Evolutionary conservation across 1,140 invertebrate genomes (phyloP), one percentile per base, ranked within the genome.

Genomic region (Andricus grossulariae): DNA sequence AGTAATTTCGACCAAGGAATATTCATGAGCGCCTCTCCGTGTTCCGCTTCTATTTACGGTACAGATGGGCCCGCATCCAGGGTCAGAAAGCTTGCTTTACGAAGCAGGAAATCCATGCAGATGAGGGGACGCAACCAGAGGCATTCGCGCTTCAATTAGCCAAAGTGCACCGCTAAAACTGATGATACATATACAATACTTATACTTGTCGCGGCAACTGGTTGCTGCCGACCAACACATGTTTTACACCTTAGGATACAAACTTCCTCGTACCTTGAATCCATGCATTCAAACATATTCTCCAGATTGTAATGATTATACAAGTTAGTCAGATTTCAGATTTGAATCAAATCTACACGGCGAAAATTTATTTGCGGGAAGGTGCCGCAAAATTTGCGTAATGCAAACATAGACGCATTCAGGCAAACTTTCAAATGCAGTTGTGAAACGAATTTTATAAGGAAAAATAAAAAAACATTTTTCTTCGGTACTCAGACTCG

Each of bases 81-180:
- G 87, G 86, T 88, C 89, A 90, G 87, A 88, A 88, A 88, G 84
- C 81, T 87, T 81, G 84, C 85, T 88, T 88, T 87, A 83, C 87
- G 82, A 85, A 88, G 82, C 84, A 85, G 86, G 77, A 88, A 90
- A 91, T 90, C 88, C 85, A 89, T 87, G 87, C 84, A 86, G 88
- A 89, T 90, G 87, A 86, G 86, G 87, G 78, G 74, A 51, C 75
- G 80, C 83, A 86, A 88, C 80, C 81, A 82, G 74, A 82, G 77
- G 80, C 79, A 84, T 86, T 83, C 85, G 87, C 83, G 84, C 84
- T 90, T 89, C 89, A 90, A 91, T 91, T 90, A 90, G 88, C 82
- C 84, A 80, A 88, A 90, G 84, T 90, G 87, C 87, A 87, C 74
- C 74, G 66, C 85, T 76, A 85, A 86, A 86, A 75, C 80, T 74